These are phyloP conservation scores for Porphyrio hochstetteri DNA, from an alignment of 2,113 vertebrate genomes.

Conservation along the genomic window DNA sequence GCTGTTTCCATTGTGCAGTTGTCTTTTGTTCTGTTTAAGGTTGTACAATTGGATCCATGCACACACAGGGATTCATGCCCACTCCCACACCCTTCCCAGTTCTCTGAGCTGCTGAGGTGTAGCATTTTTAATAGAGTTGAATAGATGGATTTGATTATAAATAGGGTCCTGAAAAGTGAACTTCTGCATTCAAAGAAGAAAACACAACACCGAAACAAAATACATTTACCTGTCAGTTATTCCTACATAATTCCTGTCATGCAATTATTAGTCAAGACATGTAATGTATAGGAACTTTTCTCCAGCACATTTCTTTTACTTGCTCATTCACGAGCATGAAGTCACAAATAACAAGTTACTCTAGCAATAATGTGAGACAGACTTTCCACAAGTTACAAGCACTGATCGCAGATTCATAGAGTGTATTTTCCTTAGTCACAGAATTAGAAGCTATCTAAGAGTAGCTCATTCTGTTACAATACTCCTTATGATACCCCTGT, in stretches of 20 bases:
- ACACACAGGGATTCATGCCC: not conserved
- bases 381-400: not conserved
- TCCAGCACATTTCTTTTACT: not conserved
- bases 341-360: slow-evolving; percentile 8
- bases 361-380: not conserved
- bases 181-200: slow-evolving; percentile 45
- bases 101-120: slow-evolving; percentile 13
- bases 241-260: slow-evolving; percentile 41
- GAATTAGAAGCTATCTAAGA: not conserved
- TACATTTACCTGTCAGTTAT: slow-evolving; percentile 46
- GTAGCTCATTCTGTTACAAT: not conserved
- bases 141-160: slow-evolving; percentile 43
- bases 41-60: not conserved
- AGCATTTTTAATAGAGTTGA: slow-evolving; percentile 37
- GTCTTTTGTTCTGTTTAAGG: slow-evolving; percentile 26
- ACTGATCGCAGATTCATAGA: not conserved
- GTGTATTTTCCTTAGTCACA: not conserved
- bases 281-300: slow-evolving; percentile 17
- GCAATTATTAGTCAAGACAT: slow-evolving; percentile 29
- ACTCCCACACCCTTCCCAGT: slow-evolving; percentile 4
- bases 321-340: not conserved
- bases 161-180: slow-evolving; percentile 50
- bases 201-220: slow-evolving; percentile 48
- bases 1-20: slow-evolving; percentile 1
- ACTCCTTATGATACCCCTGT: not conserved